Conservation (phyloP, 2,888 invertebrate genomes). For the Acronicta aceris region DNA sequence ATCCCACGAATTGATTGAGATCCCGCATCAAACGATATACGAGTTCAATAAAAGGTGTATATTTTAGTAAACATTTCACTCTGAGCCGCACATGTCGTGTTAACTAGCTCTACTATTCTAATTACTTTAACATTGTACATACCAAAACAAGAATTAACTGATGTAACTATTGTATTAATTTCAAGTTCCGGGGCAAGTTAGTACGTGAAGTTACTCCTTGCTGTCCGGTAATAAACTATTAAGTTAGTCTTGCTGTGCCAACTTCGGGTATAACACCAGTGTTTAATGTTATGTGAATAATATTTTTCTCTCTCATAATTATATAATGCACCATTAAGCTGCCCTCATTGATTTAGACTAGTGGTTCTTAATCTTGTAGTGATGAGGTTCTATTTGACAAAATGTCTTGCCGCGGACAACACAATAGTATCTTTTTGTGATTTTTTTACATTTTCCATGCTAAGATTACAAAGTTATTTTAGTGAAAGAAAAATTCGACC, state of each 20-base stretch:
- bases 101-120: not conserved
- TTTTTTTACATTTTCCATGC: too few relatives aligned
- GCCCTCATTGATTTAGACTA: too few relatives aligned
- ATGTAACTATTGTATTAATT: not conserved
- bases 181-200: not conserved
- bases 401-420: too few relatives aligned
- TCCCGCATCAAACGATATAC: too few relatives aligned
- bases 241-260: not conserved
- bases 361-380: too few relatives aligned
- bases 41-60: too few relatives aligned
- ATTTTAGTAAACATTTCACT: not conserved
- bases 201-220: not conserved
- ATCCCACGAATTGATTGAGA: too few relatives aligned
- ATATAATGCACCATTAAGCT: too few relatives aligned
- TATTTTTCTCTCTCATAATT: not conserved
- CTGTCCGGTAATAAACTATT: slow-evolving; percentile 1
- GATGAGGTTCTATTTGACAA: too few relatives aligned
- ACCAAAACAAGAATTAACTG: not conserved
- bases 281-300: not conserved
- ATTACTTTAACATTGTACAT: not conserved
- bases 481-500: too few relatives aligned
- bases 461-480: too few relatives aligned
- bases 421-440: too few relatives aligned
- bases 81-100: not conserved
- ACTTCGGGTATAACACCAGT: not conserved